A percentile compares a stretch with the other conserved stretches of the same genome.
phyloP scores from a whole-genome alignment of 2,888 invertebrate species.

The Trissoscelio sp. region DNA sequence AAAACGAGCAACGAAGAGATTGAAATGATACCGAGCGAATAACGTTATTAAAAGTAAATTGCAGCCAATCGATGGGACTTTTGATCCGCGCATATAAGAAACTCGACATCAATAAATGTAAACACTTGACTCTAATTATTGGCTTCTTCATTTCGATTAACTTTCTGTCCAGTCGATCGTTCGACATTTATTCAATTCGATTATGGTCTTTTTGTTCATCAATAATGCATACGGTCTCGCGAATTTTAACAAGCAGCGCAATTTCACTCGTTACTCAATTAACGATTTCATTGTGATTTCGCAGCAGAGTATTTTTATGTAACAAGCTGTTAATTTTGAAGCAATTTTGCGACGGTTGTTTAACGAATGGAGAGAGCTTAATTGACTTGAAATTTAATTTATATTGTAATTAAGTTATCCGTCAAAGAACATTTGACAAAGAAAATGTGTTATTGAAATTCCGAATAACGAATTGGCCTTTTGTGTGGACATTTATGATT shows the following conservation, averaged over 20 bases:
- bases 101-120: slow-evolving; percentile 32
- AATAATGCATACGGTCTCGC: slow-evolving; percentile 11
- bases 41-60: slow-evolving; percentile 41
- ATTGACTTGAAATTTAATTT: slow-evolving; percentile 25
- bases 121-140: slow-evolving; percentile 33
- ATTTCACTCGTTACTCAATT: neutral
- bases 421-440: neutral
- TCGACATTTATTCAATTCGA: slow-evolving; percentile 11
- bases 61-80: slow-evolving; percentile 33
- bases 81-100: slow-evolving; percentile 13
- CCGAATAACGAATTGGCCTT: neutral
- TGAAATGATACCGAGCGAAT: slow-evolving; percentile 15
- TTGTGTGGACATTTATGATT: too few relatives aligned
- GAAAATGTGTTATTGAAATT: neutral
- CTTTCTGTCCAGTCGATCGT: neutral
- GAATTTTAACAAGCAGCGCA: neutral
- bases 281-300: slow-evolving; percentile 20
- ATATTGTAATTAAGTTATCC: neutral
- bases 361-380: slow-evolving; percentile 18
- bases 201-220: slow-evolving; percentile 12
- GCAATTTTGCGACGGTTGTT: slow-evolving; percentile 21
- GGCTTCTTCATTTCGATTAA: slow-evolving; percentile 20
- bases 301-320: slow-evolving; percentile 2
- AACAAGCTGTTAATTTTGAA: slow-evolving; percentile 7
- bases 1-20: slow-evolving; percentile 28